A percentile compares a stretch with the other conserved stretches of the same genome.
Evolutionary conservation across 2,113 vertebrate genomes (phyloP).

Genomic region (Diadophis punctatus): DNA sequence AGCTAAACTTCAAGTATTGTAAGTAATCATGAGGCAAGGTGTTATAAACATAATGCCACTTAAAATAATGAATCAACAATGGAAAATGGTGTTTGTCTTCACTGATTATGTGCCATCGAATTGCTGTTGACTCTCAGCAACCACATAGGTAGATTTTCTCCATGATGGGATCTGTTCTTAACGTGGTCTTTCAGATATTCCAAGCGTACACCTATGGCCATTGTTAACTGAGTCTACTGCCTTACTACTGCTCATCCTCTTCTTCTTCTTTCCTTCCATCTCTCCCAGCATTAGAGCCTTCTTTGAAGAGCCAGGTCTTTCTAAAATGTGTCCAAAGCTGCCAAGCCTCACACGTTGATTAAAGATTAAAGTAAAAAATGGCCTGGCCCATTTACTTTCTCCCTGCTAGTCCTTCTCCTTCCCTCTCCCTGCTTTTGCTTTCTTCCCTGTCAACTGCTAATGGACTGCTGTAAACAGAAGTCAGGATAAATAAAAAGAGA

Average conservation of each 20-base stretch:
- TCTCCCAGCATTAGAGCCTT: background rate
- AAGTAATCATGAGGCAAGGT: background rate
- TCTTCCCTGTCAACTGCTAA: background rate
- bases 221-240: background rate
- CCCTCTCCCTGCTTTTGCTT: background rate
- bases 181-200: background rate
- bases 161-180: background rate
- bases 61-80: background rate
- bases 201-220: background rate
- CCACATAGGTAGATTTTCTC: background rate
- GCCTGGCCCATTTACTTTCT: background rate
- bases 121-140: background rate
- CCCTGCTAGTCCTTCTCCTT: background rate
- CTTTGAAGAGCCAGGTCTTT: background rate
- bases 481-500: background rate
- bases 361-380: background rate
- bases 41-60: background rate
- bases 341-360: background rate
- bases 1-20: background rate
- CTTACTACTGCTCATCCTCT: background rate
- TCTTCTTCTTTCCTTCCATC: background rate
- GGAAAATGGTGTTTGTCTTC: background rate
- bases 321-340: background rate
- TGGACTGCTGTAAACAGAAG: background rate
- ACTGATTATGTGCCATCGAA: background rate